These are phyloP conservation scores for Bombus waltoni DNA, from an alignment of 1,140 invertebrate species.

Conservation along the genomic window DNA sequence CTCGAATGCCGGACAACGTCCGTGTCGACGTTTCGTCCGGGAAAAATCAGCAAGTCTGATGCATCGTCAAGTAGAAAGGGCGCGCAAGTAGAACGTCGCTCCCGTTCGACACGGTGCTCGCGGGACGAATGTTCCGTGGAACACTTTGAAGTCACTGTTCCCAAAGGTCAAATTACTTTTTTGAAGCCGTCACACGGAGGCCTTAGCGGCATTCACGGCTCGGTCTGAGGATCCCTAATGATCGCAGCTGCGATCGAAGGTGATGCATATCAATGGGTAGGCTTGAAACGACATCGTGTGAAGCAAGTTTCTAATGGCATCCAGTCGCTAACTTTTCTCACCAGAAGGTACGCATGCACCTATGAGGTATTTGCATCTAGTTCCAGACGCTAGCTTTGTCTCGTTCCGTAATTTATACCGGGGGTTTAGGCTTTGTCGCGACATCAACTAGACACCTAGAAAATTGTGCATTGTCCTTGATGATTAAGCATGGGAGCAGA, in stretches of 20 bases:
- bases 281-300: slow-evolving; percentile 47
- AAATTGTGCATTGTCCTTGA: neutral
- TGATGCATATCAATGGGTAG: slow-evolving; percentile 66
- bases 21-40: slow-evolving; percentile 64
- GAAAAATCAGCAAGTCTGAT: slow-evolving; percentile 82
- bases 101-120: slow-evolving; percentile 44
- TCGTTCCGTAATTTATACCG: neutral
- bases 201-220: slow-evolving; percentile 56
- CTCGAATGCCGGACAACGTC: slow-evolving; percentile 70
- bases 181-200: slow-evolving; percentile 45
- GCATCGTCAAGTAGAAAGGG: slow-evolving; percentile 70
- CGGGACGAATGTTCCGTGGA: slow-evolving; percentile 60
- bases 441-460: neutral
- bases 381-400: slow-evolving; percentile 2
- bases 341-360: slow-evolving; percentile 3
- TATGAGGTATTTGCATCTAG: slow-evolving; percentile 47
- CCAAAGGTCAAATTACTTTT: slow-evolving; percentile 72
- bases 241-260: slow-evolving; percentile 58
- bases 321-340: slow-evolving; percentile 46
- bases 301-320: slow-evolving; percentile 59
- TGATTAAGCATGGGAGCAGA: neutral
- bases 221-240: slow-evolving; percentile 52
- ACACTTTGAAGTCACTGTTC: slow-evolving; percentile 69
- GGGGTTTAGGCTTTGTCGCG: neutral
- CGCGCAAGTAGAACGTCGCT: slow-evolving; percentile 61